Evolutionary conservation across 2,888 invertebrate genomes (phyloP).

Genomic region (Orthosia cruda): DNA sequence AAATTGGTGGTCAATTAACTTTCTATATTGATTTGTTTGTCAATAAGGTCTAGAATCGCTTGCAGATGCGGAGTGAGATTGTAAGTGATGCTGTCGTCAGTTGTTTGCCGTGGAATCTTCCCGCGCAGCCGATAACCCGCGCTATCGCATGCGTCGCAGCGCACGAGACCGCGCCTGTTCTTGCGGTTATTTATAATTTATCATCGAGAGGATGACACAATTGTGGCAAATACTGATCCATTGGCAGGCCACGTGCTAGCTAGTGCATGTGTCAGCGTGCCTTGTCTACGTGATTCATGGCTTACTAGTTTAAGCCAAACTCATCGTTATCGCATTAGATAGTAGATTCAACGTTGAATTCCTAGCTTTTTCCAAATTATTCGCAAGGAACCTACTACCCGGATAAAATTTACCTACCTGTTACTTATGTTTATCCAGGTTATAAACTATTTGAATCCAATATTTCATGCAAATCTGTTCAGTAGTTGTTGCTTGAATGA

Average conservation of each 20-base stretch:
- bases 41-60: slow-evolving; percentile 54
- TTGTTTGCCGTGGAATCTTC: slow-evolving; percentile 91
- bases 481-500: no score
- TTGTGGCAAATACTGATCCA: slow-evolving; percentile 62
- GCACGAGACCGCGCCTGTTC: slow-evolving; percentile 83
- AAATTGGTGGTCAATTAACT: slow-evolving; percentile 37
- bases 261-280: slow-evolving; percentile 21
- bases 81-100: slow-evolving; percentile 64
- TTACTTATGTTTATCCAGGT: no score
- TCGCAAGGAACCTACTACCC: no score
- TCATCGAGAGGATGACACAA: slow-evolving; percentile 71
- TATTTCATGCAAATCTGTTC: no score
- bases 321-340: not conserved
- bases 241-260: slow-evolving; percentile 64
- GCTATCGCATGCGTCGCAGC: slow-evolving; percentile 79
- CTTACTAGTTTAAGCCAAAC: not conserved
- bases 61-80: slow-evolving; percentile 35
- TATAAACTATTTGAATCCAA: no score
- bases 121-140: slow-evolving; percentile 86
- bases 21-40: slow-evolving; percentile 35
- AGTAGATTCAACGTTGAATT: not conserved
- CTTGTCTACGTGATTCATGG: slow-evolving; percentile 12
- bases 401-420: no score
- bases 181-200: slow-evolving; percentile 76
- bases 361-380: no score